phyloP scores from a whole-genome alignment of 1,140 invertebrate species.

The Mizuhopecten yessoensis region DNA sequence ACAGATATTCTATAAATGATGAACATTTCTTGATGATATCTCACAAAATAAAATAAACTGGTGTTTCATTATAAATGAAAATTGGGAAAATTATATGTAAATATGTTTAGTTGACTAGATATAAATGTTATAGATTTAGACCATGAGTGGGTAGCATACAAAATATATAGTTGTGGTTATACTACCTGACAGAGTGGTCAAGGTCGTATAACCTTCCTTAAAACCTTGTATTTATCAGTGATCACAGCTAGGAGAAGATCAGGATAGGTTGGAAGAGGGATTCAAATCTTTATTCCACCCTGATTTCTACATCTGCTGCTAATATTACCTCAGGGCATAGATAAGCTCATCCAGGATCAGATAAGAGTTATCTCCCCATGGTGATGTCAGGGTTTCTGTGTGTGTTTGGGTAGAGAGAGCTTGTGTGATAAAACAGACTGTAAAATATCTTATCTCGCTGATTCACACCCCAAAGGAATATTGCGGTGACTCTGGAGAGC shows the following conservation, averaged over 20 bases:
- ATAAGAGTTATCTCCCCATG: slow-evolving; percentile 1
- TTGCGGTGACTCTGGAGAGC: not conserved
- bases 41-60: too few species aligned
- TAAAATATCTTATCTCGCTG: not conserved
- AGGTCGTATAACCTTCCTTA: not conserved
- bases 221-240: not conserved
- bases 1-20: too few species aligned
- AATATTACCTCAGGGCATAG: slow-evolving; percentile 22
- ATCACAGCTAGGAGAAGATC: not conserved
- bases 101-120: too few species aligned
- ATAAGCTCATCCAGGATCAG: not conserved
- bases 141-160: too few species aligned
- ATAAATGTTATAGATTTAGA: too few species aligned
- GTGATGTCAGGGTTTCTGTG: not conserved
- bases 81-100: too few species aligned
- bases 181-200: not conserved
- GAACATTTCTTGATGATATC: too few species aligned
- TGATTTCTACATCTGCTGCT: slow-evolving; percentile 37
- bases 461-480: not conserved
- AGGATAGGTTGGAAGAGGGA: not conserved
- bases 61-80: too few species aligned
- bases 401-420: not conserved
- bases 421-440: not conserved
- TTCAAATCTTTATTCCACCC: not conserved
- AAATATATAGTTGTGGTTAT: not conserved